Conservation (phyloP, 2,888 invertebrate species). For the Phania funesta region DNA sequence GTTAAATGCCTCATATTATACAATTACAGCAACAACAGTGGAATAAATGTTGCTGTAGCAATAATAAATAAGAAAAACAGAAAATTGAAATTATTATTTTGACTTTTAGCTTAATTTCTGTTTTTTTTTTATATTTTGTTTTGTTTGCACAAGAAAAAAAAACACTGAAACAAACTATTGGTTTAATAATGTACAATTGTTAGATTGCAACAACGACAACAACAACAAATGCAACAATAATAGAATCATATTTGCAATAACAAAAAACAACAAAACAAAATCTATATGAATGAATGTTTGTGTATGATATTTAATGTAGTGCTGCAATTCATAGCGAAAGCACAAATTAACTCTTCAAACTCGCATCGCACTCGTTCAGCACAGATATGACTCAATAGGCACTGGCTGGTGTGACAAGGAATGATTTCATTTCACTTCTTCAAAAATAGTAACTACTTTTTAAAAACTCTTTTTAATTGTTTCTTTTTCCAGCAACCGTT, state of each 20-base stretch:
- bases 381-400: slow-evolving; percentile 8
- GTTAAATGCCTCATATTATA: slow-evolving; percentile 34
- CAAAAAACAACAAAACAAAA: not conserved
- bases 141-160: not conserved
- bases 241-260: slow-evolving; percentile 18
- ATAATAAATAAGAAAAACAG: slow-evolving; percentile 14
- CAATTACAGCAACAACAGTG: slow-evolving; percentile 3
- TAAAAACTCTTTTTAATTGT: no score
- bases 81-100: slow-evolving; percentile 43
- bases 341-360: slow-evolving; percentile 27
- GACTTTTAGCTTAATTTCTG: slow-evolving; percentile 35
- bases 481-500: no score
- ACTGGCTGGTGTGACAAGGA: not conserved
- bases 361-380: not conserved
- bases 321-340: slow-evolving; percentile 25
- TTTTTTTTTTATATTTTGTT: slow-evolving; percentile 3
- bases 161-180: slow-evolving; percentile 17
- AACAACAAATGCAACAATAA: slow-evolving; percentile 5
- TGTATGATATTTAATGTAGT: not conserved
- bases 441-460: no score
- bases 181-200: slow-evolving; percentile 19
- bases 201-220: slow-evolving; percentile 8
- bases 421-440: not conserved
- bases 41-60: slow-evolving; percentile 10
- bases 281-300: not conserved